Evolutionary conservation across 2,113 vertebrate species (phyloP).

Genomic region (Takifugu bimaculatus): DNA sequence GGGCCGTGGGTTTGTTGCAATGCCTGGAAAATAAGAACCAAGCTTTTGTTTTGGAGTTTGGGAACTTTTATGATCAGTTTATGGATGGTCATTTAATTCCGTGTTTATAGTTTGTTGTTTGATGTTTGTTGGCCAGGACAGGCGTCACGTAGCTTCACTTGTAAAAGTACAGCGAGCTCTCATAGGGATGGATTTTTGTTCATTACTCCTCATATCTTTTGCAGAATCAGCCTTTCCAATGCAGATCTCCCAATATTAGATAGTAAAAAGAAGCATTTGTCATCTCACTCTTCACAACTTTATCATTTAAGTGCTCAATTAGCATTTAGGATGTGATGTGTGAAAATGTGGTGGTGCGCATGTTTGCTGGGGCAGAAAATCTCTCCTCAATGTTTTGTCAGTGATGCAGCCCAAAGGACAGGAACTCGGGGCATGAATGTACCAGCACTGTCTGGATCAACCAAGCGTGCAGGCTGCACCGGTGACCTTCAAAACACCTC

Average conservation of each 20-base stretch:
- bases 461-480: conserved; percentile 30
- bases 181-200: too few species aligned
- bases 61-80: too few species aligned
- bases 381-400: conserved; percentile 33
- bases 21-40: neutral
- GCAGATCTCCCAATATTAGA: too few species aligned
- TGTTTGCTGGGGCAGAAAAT: conserved; percentile 32
- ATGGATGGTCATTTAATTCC: too few species aligned
- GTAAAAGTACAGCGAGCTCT: too few species aligned
- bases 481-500: conserved; percentile 56
- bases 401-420: conserved; percentile 31
- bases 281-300: conserved; percentile 1
- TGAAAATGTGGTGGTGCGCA: conserved; percentile 33
- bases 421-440: conserved; percentile 10
- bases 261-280: neutral
- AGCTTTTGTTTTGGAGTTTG: too few species aligned
- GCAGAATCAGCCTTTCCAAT: too few species aligned
- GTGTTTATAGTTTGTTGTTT: too few species aligned
- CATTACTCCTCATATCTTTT: too few species aligned
- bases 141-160: too few species aligned
- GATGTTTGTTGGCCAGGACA: too few species aligned
- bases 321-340: conserved; percentile 15
- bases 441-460: conserved; percentile 14
- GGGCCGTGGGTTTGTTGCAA: neutral
- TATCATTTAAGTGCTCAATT: conserved; percentile 21